These are phyloP conservation scores for Hippasteria phrygiana DNA, from an alignment of 53 echinoderm and acorn worm genomes.

Conservation along the genomic window DNA sequence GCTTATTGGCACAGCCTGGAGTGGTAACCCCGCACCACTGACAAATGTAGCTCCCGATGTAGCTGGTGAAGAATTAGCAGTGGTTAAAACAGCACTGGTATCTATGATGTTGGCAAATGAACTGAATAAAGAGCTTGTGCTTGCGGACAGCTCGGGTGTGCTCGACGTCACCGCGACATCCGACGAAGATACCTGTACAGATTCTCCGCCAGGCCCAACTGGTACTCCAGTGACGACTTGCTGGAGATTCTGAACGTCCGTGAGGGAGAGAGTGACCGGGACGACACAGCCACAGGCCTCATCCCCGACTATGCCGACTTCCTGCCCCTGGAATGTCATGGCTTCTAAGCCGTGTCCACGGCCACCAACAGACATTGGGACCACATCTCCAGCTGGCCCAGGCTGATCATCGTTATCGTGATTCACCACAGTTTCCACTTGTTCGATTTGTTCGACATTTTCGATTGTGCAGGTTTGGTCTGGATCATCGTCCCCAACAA, in stretches of 20 bases:
- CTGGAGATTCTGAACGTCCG: conserved; percentile 54
- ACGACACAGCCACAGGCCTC: conserved; percentile 32
- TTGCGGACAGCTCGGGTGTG: conserved; percentile 22
- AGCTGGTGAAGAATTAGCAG: neutral
- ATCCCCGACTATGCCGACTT: conserved; percentile 8
- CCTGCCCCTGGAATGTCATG: conserved; percentile 16
- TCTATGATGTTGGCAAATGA: conserved; percentile 85
- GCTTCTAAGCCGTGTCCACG: conserved; percentile 31
- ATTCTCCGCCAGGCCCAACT: conserved; percentile 1
- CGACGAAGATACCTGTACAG: neutral
- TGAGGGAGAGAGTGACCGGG: conserved; percentile 34
- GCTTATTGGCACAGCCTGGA: neutral
- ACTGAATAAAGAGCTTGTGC: conserved; percentile 70
- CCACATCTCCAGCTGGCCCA: neutral
- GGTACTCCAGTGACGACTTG: conserved; percentile 13
- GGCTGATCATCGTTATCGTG: neutral
- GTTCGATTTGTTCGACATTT: conserved; percentile 45
- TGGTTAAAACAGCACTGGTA: conserved; percentile 49
- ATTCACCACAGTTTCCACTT: conserved; percentile 31
- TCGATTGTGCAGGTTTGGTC: conserved; percentile 26
- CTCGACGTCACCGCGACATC: conserved; percentile 6
- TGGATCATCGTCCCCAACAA: neutral
- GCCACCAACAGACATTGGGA: conserved; percentile 11
- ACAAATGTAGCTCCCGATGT: conserved; percentile 5
- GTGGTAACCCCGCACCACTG: neutral